These are phyloP conservation scores for Nycteola revayana DNA, from an alignment of 2,888 invertebrate species.

Conservation along the genomic window DNA sequence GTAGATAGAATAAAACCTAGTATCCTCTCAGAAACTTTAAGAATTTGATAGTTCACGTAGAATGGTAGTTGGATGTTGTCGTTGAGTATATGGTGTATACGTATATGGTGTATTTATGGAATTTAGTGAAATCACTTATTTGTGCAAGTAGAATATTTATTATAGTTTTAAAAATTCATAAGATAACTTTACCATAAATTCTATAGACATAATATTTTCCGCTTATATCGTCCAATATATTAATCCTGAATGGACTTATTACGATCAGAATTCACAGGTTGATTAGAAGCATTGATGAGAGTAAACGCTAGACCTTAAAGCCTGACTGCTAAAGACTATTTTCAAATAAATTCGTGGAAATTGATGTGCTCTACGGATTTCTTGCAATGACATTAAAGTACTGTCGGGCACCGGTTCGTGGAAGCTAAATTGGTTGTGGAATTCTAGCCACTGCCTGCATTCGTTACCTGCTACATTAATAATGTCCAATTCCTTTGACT, in stretches of 20 bases:
- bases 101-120: no score
- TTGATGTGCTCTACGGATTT: slow-evolving; percentile 10
- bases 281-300: no score
- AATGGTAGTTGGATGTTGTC: no score
- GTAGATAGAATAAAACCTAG: slow-evolving; percentile 5
- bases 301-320: no score
- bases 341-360: no score
- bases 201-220: slow-evolving; percentile 22
- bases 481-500: slow-evolving; percentile 16
- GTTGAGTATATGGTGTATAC: no score
- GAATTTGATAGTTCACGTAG: slow-evolving; percentile 3
- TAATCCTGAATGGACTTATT: slow-evolving; percentile 38
- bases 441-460: slow-evolving; percentile 12
- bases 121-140: no score
- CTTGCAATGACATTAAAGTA: slow-evolving; percentile 32
- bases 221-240: slow-evolving; percentile 21
- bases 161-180: no score
- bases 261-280: slow-evolving; percentile 26
- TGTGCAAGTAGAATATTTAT: no score
- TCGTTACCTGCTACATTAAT: slow-evolving; percentile 20
- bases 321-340: no score
- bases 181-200: no score
- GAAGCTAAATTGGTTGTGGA: slow-evolving; percentile 16
- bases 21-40: slow-evolving; percentile 1
- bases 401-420: slow-evolving; percentile 13